Conservation (phyloP, 2,113 vertebrate genomes). For the Oenanthe melanoleuca region DNA sequence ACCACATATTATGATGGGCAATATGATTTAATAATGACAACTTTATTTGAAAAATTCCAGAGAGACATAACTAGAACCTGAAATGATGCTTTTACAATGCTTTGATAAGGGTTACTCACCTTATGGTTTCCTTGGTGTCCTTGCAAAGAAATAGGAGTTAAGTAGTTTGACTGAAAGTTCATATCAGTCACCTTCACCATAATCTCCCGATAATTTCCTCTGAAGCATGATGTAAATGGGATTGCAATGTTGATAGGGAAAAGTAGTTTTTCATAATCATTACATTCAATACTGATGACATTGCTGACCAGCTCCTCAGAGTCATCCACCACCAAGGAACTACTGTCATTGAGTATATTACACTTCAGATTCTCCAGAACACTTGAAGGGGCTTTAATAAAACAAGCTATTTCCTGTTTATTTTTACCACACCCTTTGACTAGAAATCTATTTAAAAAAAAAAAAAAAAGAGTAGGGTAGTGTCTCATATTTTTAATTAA, state of each 20-base stretch:
- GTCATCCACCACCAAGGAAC: constrained; percentile 78
- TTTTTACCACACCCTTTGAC: constrained; percentile 3
- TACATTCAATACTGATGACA: constrained; percentile 73
- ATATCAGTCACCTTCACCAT: constrained; percentile 81
- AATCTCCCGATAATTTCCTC: constrained; percentile 81
- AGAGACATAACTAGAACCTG: neutral
- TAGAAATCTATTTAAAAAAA: constrained; percentile 61
- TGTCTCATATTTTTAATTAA: neutral
- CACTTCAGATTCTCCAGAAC: constrained; percentile 70
- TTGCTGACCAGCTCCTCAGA: constrained; percentile 88
- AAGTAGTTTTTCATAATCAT: constrained; percentile 40
- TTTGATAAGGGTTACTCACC: constrained; percentile 65
- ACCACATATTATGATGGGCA: neutral
- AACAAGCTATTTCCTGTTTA: constrained; percentile 66
- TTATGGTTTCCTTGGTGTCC: constrained; percentile 68
- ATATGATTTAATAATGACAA: neutral
- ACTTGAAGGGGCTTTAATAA: constrained; percentile 70
- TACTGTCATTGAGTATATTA: constrained; percentile 70
- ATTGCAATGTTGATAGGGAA: constrained; percentile 81
- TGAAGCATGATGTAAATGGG: constrained; percentile 78
- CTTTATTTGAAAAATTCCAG: neutral
- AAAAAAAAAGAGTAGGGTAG: neutral
- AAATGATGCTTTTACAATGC: neutral
- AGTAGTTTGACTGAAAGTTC: constrained; percentile 73
- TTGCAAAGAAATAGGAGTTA: constrained; percentile 75